Evolutionary conservation across 2,797 vertebrate genomes (phyloP).

Genomic region (Gymnoscopelus braueri): DNA sequence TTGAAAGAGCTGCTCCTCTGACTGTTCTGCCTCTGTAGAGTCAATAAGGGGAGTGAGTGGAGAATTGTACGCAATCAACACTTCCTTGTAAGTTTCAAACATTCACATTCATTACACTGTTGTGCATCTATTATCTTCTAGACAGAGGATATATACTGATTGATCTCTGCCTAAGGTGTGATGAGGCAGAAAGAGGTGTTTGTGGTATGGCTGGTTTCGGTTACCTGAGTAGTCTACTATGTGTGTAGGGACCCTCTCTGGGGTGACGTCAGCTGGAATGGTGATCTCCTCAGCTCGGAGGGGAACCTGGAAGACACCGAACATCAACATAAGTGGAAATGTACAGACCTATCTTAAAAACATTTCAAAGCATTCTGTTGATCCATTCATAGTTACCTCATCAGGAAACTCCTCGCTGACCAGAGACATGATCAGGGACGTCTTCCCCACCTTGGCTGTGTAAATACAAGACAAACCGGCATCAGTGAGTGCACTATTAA

Average conservation of each 20-base stretch:
- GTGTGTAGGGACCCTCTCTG: conserved; percentile 96
- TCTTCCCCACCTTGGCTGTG: conserved; percentile 98
- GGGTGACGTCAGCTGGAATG: conserved; percentile 97
- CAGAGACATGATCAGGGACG: conserved; percentile 97
- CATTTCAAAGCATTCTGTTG: no score
- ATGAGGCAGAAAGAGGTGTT: no score
- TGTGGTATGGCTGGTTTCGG: no score
- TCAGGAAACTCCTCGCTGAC: conserved; percentile 99
- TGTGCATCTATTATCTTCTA: no score
- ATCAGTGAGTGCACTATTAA: conserved; percentile 7
- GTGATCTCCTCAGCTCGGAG: conserved; percentile 97
- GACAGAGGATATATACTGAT: no score
- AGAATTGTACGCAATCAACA: neutral
- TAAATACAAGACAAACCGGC: conserved; percentile 58
- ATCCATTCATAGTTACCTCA: conserved; percentile 82
- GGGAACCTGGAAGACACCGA: conserved; percentile 85
- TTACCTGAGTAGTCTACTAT: conserved; percentile 98
- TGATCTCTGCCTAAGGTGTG: no score
- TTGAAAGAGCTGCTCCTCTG: conserved; percentile 94
- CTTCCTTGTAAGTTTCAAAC: no score
- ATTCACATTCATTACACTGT: no score
- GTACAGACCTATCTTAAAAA: no score
- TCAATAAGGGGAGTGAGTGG: conserved; percentile 20
- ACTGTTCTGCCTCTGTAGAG: conserved; percentile 91
- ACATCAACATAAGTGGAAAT: neutral